A percentile compares a stretch with the other conserved stretches of the same genome.
Conservation (phyloP, 2,888 invertebrate genomes). For the Trachelus troglodyta region DNA sequence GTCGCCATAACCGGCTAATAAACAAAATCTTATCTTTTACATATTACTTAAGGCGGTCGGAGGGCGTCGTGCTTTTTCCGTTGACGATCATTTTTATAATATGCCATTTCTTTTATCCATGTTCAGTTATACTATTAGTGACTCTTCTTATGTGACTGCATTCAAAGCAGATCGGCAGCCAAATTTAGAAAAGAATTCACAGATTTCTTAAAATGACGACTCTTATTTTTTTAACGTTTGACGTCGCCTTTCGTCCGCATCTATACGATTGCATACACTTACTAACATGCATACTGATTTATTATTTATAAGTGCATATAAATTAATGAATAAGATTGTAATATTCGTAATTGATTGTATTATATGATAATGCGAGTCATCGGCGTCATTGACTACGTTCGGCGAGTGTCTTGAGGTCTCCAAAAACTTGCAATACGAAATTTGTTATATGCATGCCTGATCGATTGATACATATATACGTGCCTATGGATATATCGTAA, state of each 20-base stretch:
- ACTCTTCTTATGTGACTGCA: not conserved
- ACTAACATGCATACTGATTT: not conserved
- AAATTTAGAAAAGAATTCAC: not conserved
- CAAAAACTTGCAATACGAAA: not conserved
- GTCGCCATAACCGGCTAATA: slow-evolving; percentile 17
- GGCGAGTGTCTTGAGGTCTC: not conserved
- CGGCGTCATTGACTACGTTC: not conserved
- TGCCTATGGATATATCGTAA: not conserved
- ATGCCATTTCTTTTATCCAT: not conserved
- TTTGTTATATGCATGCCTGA: not conserved
- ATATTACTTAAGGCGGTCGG: not conserved
- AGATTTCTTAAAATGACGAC: not conserved
- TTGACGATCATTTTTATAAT: not conserved
- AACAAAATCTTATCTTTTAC: not conserved
- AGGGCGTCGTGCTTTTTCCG: not conserved
- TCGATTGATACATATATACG: not conserved
- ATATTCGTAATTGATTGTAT: not conserved
- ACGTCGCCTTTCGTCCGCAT: not conserved
- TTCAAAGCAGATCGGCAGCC: not conserved
- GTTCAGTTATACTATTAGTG: not conserved
- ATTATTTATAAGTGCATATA: not conserved
- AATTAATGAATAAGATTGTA: not conserved
- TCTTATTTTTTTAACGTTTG: not conserved
- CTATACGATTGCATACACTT: not conserved
- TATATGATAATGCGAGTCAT: not conserved